Evolutionary conservation across 2,113 vertebrate species (phyloP), one percentile per base, ranked within the genome.

Genomic region (Channa maculata): DNA sequence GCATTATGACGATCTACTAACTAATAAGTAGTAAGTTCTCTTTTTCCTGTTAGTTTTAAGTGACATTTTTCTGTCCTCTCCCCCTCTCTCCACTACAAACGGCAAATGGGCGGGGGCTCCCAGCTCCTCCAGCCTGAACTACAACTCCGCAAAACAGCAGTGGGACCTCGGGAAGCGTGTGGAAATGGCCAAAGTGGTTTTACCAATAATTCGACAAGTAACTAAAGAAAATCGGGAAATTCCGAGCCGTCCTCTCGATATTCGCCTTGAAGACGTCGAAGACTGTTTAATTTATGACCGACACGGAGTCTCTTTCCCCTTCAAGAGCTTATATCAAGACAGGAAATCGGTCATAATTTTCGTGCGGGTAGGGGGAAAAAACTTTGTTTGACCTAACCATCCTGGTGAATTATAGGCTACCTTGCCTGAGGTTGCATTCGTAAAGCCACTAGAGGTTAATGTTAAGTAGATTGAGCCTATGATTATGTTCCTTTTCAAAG

Each of bases 261-360:
- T 94, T 12, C 52, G 84, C 10, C 77, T 94, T 1, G 86, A 88
- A 8, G 90, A 92, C 0, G 90, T 95, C 8, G 87, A 88, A 5
- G 88, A 93, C 3, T 93, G 95, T 75, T 82, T 82, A 0, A 81
- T 98, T 71, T 90, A 92, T 85, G 94, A 97, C 75, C 90, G 89
- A 0, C 64, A 79, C 2, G 97, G 96, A 9, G 79, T 66, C 24
- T 74, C 61, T 38, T 0, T 92, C 33, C 83, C 87, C 0, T 97
- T 99, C 84, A 90, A 88, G 75, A 82, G 79, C 54, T 89, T 98
- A 75, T 96, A 94, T 75, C 59, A 89, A 55, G 91, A 95, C 74
- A 94, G 89, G 59, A 96, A 93, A 79, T 90, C 96, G 0, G 88
- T 99, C 69, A 89, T 98, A 53, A 78, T 98, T 57, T 97, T 99